A percentile compares a stretch with the other conserved stretches of the same genome.
Evolutionary conservation across 1,140 invertebrate species (phyloP).

Genomic region (Medauroidea extradentata): DNA sequence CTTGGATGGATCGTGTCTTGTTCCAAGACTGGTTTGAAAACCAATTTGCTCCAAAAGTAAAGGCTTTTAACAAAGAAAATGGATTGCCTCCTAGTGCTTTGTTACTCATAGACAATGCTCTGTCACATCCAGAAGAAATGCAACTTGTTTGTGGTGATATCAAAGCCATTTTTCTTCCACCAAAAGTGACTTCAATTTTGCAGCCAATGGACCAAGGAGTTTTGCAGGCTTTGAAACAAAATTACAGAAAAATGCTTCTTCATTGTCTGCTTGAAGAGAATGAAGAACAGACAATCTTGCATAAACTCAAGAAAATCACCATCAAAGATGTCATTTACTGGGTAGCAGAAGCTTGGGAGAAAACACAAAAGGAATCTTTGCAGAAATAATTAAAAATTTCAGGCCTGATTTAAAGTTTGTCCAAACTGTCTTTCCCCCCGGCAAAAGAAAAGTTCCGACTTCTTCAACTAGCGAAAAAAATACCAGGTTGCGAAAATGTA

Average conservation of each 20-base stretch:
- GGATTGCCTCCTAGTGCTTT: slow-evolving; percentile 17
- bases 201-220: slow-evolving; percentile 40
- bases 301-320: slow-evolving; percentile 26
- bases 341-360: slow-evolving; percentile 32
- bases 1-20: slow-evolving; percentile 23
- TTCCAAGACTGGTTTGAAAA: slow-evolving; percentile 38
- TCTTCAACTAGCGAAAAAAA: neutral
- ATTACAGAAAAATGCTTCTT: slow-evolving; percentile 9
- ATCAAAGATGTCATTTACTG: slow-evolving; percentile 32
- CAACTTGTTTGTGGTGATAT: slow-evolving; percentile 20
- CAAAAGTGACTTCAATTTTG: slow-evolving; percentile 40
- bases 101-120: slow-evolving; percentile 21
- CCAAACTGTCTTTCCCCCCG: neutral
- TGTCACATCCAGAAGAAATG: slow-evolving; percentile 12
- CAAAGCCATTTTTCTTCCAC: slow-evolving; percentile 40
- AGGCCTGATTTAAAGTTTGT: neutral
- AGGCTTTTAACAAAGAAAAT: slow-evolving; percentile 15
- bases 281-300: neutral
- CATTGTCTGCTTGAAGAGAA: slow-evolving; percentile 3
- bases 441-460: neutral
- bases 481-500: neutral
- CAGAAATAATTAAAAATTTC: slow-evolving; percentile 32
- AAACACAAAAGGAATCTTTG: slow-evolving; percentile 26
- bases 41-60: slow-evolving; percentile 31
- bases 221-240: slow-evolving; percentile 10